phyloP scores from a whole-genome alignment of 2,797 vertebrate species.

The Erethizon dorsatum region DNA sequence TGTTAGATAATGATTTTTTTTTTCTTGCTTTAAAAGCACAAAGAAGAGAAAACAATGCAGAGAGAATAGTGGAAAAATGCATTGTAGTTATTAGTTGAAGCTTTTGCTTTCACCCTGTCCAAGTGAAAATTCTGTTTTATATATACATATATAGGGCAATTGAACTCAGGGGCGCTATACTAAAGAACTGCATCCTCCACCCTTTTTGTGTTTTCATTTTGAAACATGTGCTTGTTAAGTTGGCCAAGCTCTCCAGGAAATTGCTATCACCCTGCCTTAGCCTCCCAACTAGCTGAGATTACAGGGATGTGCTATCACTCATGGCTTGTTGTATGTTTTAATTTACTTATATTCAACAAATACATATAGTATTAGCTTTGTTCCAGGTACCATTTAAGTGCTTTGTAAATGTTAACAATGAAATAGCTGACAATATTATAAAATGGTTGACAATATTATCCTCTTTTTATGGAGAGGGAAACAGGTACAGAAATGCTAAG shows the following conservation, averaged over 20 bases:
- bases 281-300: no score
- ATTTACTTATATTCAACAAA: conserved; percentile 17
- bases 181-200: no score
- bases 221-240: no score
- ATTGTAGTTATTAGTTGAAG: neutral
- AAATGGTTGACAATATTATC: neutral
- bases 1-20: neutral
- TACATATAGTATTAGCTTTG: neutral
- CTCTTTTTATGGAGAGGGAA: neutral
- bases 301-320: no score
- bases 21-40: neutral
- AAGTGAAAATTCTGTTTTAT: neutral
- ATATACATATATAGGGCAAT: neutral
- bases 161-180: no score
- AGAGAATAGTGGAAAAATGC: neutral
- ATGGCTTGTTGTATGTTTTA: neutral
- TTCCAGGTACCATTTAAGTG: neutral
- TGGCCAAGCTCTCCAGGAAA: no score
- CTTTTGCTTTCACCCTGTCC: neutral
- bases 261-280: no score
- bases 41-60: neutral
- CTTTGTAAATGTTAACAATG: conserved; percentile 47
- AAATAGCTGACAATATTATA: neutral
- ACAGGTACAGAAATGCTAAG: neutral
- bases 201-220: no score